phyloP scores from a whole-genome alignment of 2,888 invertebrate species.

The Erebia epiphron region DNA sequence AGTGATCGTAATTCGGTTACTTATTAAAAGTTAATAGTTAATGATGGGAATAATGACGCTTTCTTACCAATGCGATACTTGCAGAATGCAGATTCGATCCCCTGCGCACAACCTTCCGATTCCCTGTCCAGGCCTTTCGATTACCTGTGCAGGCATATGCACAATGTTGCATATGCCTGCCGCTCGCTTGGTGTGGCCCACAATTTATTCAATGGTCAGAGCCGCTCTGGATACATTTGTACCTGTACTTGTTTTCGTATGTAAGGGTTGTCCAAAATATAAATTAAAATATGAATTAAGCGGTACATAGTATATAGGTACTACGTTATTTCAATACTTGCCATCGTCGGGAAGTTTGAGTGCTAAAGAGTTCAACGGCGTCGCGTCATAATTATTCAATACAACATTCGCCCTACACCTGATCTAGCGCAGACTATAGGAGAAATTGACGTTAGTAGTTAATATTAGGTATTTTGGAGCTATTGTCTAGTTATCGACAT shows the following conservation, averaged over 20 bases:
- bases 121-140: constrained; percentile 43
- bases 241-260: constrained; percentile 51
- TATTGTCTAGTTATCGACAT: too few relatives aligned
- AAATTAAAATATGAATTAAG: too few relatives aligned
- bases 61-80: not conserved
- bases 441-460: too few relatives aligned
- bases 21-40: not conserved
- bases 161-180: constrained; percentile 43
- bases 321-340: not conserved
- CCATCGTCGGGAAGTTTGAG: too few relatives aligned
- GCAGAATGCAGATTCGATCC: constrained; percentile 13
- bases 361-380: too few relatives aligned
- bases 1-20: too few relatives aligned
- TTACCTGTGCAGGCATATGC: constrained; percentile 44
- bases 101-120: too few relatives aligned
- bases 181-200: constrained; percentile 46
- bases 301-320: not conserved
- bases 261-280: constrained; percentile 34
- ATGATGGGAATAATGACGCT: not conserved
- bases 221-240: constrained; percentile 59
- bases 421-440: too few relatives aligned
- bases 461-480: too few relatives aligned
- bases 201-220: constrained; percentile 72
- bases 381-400: too few relatives aligned
- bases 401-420: too few relatives aligned